These are phyloP conservation scores for Hyles lineata DNA, from an alignment of 2,888 invertebrate genomes.

Conservation along the genomic window DNA sequence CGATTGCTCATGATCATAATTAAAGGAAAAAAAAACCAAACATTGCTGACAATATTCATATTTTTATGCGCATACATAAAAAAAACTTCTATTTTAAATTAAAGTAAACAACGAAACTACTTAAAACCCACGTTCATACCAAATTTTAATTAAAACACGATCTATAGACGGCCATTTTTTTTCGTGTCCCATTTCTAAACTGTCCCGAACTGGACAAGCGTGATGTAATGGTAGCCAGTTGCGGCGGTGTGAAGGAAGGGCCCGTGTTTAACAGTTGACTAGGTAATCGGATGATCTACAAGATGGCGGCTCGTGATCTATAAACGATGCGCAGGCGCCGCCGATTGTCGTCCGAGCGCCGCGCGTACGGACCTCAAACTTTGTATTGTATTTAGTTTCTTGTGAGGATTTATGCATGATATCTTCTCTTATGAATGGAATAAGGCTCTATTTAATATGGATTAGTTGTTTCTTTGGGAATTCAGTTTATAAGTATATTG, in stretches of 20 bases:
- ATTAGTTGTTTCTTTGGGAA: too few relatives aligned
- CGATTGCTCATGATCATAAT: too few relatives aligned
- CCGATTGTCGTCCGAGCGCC: slow-evolving; percentile 53
- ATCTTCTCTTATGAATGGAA: too few relatives aligned
- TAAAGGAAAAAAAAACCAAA: too few relatives aligned
- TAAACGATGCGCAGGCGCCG: slow-evolving; percentile 73
- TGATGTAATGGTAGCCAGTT: slow-evolving; percentile 64
- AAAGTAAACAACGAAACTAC: not conserved
- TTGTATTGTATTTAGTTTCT: slow-evolving; percentile 32
- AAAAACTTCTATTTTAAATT: too few relatives aligned
- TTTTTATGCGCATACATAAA: too few relatives aligned
- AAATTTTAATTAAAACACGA: not conserved
- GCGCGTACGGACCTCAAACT: slow-evolving; percentile 63
- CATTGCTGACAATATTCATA: too few relatives aligned
- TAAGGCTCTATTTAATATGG: too few relatives aligned
- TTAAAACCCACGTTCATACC: too few relatives aligned
- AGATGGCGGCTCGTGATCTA: slow-evolving; percentile 74
- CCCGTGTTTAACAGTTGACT: slow-evolving; percentile 72
- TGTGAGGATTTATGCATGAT: not conserved
- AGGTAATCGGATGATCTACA: slow-evolving; percentile 78
- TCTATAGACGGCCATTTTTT: not conserved
- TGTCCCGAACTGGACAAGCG: slow-evolving; percentile 60
- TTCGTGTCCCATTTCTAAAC: slow-evolving; percentile 35
- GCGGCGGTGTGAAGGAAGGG: slow-evolving; percentile 44
- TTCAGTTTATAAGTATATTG: too few relatives aligned